phyloP scores from a whole-genome alignment of 2,797 vertebrate genomes.

The Sebastes iracundus region DNA sequence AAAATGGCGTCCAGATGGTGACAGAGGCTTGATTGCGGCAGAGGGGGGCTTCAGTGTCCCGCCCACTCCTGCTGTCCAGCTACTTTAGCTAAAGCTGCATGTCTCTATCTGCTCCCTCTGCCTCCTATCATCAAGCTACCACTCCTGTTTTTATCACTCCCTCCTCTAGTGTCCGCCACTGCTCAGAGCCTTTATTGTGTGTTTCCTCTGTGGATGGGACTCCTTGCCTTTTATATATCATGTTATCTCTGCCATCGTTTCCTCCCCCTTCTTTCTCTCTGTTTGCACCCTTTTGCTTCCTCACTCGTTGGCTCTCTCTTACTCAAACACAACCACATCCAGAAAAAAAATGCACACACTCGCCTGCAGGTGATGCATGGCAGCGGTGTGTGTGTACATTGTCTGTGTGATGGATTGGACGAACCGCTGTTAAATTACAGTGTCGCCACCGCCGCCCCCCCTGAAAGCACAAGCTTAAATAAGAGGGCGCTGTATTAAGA shows the following conservation, averaged over 20 bases:
- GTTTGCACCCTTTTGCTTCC: neutral
- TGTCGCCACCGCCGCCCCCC: neutral
- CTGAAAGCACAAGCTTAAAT: slow-evolving; percentile 44
- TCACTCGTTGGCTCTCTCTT: slow-evolving; percentile 26
- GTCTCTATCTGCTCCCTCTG: slow-evolving; percentile 50
- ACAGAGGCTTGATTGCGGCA: slow-evolving; percentile 77
- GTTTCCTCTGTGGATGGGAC: slow-evolving; percentile 33
- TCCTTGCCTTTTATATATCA: slow-evolving; percentile 26
- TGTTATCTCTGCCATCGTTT: slow-evolving; percentile 37
- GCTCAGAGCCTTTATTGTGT: slow-evolving; percentile 24
- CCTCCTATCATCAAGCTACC: slow-evolving; percentile 40
- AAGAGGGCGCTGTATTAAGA: slow-evolving; percentile 45
- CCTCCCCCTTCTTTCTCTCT: neutral
- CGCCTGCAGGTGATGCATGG: slow-evolving; percentile 58
- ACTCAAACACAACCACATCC: slow-evolving; percentile 20
- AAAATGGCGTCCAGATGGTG: slow-evolving; percentile 85
- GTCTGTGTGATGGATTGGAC: slow-evolving; percentile 68
- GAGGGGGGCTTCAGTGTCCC: slow-evolving; percentile 68
- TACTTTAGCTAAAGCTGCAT: slow-evolving; percentile 62
- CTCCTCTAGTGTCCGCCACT: slow-evolving; percentile 10
- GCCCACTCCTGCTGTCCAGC: slow-evolving; percentile 78
- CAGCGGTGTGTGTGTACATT: slow-evolving; percentile 42
- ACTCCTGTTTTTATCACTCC: slow-evolving; percentile 43
- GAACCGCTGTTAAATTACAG: slow-evolving; percentile 60
- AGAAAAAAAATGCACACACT: neutral